phyloP scores from a whole-genome alignment of 2,797 vertebrate species.

The Micromesistius poutassou region DNA sequence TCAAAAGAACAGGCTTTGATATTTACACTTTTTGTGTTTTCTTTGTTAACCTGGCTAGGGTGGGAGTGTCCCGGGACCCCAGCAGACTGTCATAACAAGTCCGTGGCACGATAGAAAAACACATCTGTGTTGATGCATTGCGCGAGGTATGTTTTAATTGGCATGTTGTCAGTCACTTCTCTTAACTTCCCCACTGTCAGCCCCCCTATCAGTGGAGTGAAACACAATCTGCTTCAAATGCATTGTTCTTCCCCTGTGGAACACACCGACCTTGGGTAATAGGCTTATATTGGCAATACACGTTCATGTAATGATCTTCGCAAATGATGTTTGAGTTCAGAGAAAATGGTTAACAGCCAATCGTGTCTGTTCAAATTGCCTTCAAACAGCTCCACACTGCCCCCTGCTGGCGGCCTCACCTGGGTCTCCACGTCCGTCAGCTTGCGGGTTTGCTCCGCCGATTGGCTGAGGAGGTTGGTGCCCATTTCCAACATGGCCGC shows the following conservation, averaged over 20 bases:
- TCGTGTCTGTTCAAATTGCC: neutral
- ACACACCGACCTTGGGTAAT: too few relatives aligned
- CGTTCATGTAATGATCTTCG: too few relatives aligned
- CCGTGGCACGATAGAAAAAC: conserved; percentile 52
- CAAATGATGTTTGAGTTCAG: neutral
- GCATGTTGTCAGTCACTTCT: conserved; percentile 52
- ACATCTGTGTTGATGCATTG: conserved; percentile 62
- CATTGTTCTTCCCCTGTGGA: conserved; percentile 5
- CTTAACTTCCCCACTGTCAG: conserved; percentile 50
- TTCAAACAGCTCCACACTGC: neutral
- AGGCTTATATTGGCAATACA: too few relatives aligned
- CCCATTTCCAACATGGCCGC: conserved; percentile 78
- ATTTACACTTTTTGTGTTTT: too few relatives aligned
- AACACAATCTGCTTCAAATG: conserved; percentile 53
- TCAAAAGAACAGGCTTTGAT: neutral
- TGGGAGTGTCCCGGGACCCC: too few relatives aligned
- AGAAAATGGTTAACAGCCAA: neutral
- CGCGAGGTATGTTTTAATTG: conserved; percentile 69
- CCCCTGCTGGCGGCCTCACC: conserved; percentile 56
- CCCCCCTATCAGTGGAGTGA: conserved; percentile 41
- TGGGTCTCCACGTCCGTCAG: conserved; percentile 77
- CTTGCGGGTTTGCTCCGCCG: conserved; percentile 78
- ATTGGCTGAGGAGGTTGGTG: conserved; percentile 77
- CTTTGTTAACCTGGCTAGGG: too few relatives aligned
- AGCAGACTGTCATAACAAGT: conserved; percentile 64